These are phyloP conservation scores for Tenthredo notha DNA, from an alignment of 2,888 invertebrate species.

Conservation along the genomic window DNA sequence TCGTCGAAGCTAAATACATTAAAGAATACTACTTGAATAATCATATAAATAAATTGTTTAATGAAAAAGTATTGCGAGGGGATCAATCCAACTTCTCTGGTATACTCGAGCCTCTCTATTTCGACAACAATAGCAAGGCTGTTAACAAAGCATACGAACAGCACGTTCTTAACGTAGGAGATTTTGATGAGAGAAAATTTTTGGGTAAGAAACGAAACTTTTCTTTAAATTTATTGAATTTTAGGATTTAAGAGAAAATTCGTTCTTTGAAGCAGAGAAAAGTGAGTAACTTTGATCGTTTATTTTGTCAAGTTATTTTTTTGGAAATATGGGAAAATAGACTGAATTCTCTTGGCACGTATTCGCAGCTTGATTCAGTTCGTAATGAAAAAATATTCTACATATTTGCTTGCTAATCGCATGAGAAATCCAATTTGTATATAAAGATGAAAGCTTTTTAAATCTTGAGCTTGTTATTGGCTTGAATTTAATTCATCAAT, in stretches of 20 bases:
- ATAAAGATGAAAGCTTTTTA: background rate
- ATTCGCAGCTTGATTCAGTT: background rate
- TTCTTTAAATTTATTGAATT: background rate
- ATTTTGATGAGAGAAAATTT: slow-evolving; percentile 98
- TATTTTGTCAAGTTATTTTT: background rate
- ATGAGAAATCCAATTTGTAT: background rate
- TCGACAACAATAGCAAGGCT: slow-evolving; percentile 92
- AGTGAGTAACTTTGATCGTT: slow-evolving; percentile 22
- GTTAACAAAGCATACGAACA: slow-evolving; percentile 94
- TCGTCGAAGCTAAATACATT: slow-evolving; percentile 94
- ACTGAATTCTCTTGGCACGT: background rate
- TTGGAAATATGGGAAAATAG: background rate
- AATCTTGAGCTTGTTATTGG: background rate
- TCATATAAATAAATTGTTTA: slow-evolving; percentile 87
- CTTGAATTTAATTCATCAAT: background rate
- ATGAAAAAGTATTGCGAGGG: slow-evolving; percentile 87
- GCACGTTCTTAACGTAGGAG: slow-evolving; percentile 93
- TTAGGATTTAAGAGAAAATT: background rate
- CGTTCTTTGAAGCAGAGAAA: background rate
- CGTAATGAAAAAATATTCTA: background rate
- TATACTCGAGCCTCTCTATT: slow-evolving; percentile 88
- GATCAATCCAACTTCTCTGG: slow-evolving; percentile 86
- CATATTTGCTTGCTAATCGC: background rate
- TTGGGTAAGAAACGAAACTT: slow-evolving; percentile 81
- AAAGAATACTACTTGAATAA: slow-evolving; percentile 93